Base-by-base conservation (phyloP, 2,888 invertebrate species). In the Anthoptus insignis region DNA sequence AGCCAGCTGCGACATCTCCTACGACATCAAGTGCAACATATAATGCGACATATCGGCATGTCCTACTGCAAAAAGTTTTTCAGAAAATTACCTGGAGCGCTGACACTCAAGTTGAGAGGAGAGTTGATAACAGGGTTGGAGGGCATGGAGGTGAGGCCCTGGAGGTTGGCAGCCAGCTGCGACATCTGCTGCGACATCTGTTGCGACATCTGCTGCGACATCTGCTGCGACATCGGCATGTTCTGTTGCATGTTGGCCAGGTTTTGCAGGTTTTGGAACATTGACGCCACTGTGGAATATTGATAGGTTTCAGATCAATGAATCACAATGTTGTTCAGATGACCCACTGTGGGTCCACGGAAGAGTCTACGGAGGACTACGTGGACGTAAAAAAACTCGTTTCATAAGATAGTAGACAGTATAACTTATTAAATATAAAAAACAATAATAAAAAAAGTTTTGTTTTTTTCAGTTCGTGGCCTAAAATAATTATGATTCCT, bases 71-170 rank as follows among this genome's bases (percentile, higher is more conserved):
- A n/a, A n/a, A n/a, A n/a, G n/a, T n/a, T n/a, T n/a, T n/a, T n/a
- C n/a, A n/a, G n/a, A n/a, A n/a, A n/a, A n/a, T 81, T 80, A 93
- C 93, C 93, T 77, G 93, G 93, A 11, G 92, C 93, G 79, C 96
- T 96, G 77, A 97, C 96, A 86, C 97, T 97, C 78, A 97, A 94
- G 89, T 97, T 97, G 76, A 97, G 94, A 32, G 97, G 97, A 65
- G 97, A 96, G 88, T 97, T 96, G 89, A 96, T 96, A 80, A 96
- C 95, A 65, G 95, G 94, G 73, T 94, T 94, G 73, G 96, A 95
- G 76, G 96, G 96, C 87, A 97, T 94, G 71, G 96, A 96, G 67
- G 97, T 96, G 77, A 97, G 91, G 81, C 96, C 97, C 90, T 97
- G 97, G 67, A 97, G 95, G 89, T 97, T 97, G 61, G 93, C 93